Base-by-base conservation (phyloP, 2,888 invertebrate species). In the Leucoma salicis region DNA sequence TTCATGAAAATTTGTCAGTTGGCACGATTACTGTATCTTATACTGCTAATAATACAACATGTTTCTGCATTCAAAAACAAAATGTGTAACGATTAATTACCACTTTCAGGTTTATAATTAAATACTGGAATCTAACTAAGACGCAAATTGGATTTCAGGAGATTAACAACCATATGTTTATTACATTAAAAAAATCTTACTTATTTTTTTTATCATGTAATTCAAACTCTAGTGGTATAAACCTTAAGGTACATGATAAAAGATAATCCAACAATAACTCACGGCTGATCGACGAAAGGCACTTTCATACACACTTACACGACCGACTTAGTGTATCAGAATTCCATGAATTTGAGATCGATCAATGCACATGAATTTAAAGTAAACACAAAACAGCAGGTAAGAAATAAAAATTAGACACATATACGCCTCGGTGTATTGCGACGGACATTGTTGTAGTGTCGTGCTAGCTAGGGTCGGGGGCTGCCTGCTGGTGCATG, bases 381-480 rank as follows among this genome's bases (percentile, higher is more conserved):
- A 83, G 79, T 82, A 78, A 85, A 83, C 84, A 86, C 85, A 71
- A 78, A 83, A 63, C 84, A 79, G 78, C 75, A 82, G 77, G n/a
- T n/a, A n/a, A n/a, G 76, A 76, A 83, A 82, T 83, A 79, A 72
- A 80, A 82, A 72, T 78, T 68, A 79, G 78, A 79, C 81, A 78
- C 78, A 68, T 66, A 73, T 71, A 76, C 78, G 77, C 42, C 44
- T 38, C 39, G 63, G 71, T 63, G 63, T 75, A 75, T 70, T 66
- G 72, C 73, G 69, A 66, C 74, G 72, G 57, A 79, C 80, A 85
- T 83, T 76, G 79, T 69, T 66, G 65, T n/a, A 67, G 61, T 71
- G 74, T 78, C 86, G 83, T 86, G 86, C 83, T 74, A 86, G 66
- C 69, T 66, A 70, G 77, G 76, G 71, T 60, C 57, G 70, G 67